Percentiles rank a stretch among this genome's conserved stretches.
Evolutionary conservation across 2,113 vertebrate species (phyloP).

Genomic region (Nymphicus hollandicus): DNA sequence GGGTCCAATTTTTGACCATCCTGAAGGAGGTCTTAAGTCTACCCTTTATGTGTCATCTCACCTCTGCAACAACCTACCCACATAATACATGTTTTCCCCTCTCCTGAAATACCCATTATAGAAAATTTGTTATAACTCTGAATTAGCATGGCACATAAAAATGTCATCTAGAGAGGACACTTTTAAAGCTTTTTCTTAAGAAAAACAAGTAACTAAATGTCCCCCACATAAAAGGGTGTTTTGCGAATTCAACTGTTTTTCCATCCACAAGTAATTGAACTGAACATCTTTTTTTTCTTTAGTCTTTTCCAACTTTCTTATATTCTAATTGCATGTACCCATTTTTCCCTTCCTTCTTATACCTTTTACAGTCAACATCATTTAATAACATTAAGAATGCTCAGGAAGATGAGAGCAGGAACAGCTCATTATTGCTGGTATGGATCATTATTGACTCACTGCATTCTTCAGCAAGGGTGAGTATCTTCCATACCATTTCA

Average conservation of each 20-base stretch:
- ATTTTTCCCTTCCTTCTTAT: conserved; percentile 2
- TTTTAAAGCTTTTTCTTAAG: neutral
- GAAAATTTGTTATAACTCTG: neutral
- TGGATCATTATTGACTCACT: neutral
- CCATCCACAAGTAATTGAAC: neutral
- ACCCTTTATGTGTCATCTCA: neutral
- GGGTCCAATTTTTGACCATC: neutral
- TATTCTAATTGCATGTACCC: neutral
- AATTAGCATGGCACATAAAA: neutral
- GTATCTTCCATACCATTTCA: neutral
- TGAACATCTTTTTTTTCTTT: neutral
- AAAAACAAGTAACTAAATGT: neutral
- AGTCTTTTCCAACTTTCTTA: neutral
- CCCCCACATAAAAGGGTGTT: neutral
- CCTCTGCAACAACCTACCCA: neutral
- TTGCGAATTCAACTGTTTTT: neutral
- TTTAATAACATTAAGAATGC: conserved; percentile 4
- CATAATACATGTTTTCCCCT: neutral
- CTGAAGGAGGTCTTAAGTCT: neutral
- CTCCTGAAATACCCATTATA: neutral
- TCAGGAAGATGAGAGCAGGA: neutral
- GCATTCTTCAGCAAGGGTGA: neutral
- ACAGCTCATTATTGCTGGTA: neutral
- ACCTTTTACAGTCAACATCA: neutral
- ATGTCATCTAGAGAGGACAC: neutral